Base-by-base conservation (phyloP, 1,140 invertebrate genomes). In the Drosophila azteca region DNA sequence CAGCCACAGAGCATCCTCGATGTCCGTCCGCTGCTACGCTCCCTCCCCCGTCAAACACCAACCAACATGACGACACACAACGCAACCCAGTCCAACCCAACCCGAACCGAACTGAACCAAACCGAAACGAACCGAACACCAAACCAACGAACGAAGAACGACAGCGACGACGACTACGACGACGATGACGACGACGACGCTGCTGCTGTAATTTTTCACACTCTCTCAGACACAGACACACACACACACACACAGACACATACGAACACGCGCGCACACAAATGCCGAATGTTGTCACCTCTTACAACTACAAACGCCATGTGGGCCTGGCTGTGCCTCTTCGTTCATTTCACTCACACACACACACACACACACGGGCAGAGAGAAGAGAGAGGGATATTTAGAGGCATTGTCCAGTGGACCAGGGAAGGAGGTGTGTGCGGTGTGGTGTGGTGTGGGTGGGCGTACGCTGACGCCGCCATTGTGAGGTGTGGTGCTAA, bases 151-250 rank as follows among this genome's bases (percentile, higher is more conserved):
- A 13, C 60, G 51, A 49, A 17, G 20, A 39, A 13, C 60, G 51
- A 49, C 57, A n/a, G 29, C 55, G 43, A 13, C 35, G 26, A 29
- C 60, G 60, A 20, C 17, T 20, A 3, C 35, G 55, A 5, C 44
- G 74, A 48, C 68, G 81, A 61, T 69, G 70, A 3, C 35, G 55
- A 5, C 44, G 74, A 48, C 68, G 81, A 61, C 74, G 70, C 83
- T 71, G 78, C 78, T 87, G 82, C 83, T 88, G 82, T 87, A 87
- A 87, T 87, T 87, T 87, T 87, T 87, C 82, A 87, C 82, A 87
- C 82, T 39, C 35, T 39, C 11, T 39, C 35, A 39, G 11, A 39
- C 35, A 39, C 35, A 39, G 46, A 63, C 61, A 72, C 54, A 50
- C n/a, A n/a, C n/a, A n/a, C n/a, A n/a, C n/a, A n/a, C n/a, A 39